phyloP scores from a whole-genome alignment of 2,797 vertebrate species.

The Malacoctenus gilli region DNA sequence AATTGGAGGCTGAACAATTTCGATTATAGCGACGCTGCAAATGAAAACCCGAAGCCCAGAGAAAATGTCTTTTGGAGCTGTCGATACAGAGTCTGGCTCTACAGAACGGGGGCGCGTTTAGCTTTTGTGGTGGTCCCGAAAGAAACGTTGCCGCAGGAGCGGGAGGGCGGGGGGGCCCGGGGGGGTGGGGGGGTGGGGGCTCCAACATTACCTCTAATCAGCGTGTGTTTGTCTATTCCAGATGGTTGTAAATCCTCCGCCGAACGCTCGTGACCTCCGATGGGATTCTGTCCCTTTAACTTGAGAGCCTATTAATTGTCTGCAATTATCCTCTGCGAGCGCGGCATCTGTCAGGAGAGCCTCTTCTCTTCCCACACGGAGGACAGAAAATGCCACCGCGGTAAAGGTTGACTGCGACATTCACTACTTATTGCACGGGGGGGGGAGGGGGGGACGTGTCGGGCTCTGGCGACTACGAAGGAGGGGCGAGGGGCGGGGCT shows the following conservation, averaged over 20 bases:
- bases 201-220: constrained; percentile 53
- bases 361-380: constrained; percentile 50
- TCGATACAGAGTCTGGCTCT: too few species aligned
- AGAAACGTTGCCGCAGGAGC: constrained; percentile 16
- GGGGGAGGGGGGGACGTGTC: too few species aligned
- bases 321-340: constrained; percentile 64
- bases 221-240: constrained; percentile 57
- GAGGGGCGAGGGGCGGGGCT: too few species aligned
- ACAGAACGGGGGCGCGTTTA: too few species aligned
- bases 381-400: constrained; percentile 70
- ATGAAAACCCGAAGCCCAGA: constrained; percentile 12
- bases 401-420: constrained; percentile 80
- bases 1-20: constrained; percentile 13
- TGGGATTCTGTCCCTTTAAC: constrained; percentile 61
- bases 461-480: too few species aligned
- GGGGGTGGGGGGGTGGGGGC: constrained; percentile 19
- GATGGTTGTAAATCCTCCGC: constrained; percentile 63
- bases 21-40: constrained; percentile 1
- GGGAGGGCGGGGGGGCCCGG: constrained; percentile 22
- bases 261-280: constrained; percentile 56
- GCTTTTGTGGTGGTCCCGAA: constrained; percentile 16
- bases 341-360: constrained; percentile 58
- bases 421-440: constrained; percentile 83
- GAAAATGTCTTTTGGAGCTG: too few species aligned
- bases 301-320: constrained; percentile 63